Evolutionary conservation across 1,140 invertebrate species (phyloP), one percentile per base, ranked within the genome.

Genomic region (Coptotermes formosanus): DNA sequence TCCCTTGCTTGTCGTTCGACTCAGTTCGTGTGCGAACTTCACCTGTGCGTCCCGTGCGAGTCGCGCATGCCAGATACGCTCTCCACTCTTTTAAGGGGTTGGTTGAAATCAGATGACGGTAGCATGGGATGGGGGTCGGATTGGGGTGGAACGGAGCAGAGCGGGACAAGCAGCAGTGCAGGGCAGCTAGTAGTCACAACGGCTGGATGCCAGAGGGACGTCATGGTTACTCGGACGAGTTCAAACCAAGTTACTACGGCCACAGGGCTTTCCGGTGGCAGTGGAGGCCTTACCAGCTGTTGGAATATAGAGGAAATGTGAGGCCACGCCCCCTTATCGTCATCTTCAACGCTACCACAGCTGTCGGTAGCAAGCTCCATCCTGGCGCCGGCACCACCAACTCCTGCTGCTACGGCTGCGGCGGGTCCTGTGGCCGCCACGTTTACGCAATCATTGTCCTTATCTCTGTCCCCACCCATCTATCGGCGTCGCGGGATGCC

Each of bases 121-220:
- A 52, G 88, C 87, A 87, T 86, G 85, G 88, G 85, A 88, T 75
- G 64, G 88, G 89, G 89, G 88, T 89, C 38, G 82, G 43, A 38
- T 43, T 64, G 84, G 45, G 32, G 89, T 86, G 52, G 89, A 83
- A 48, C 89, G 88, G 85, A 89, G 91, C 90, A 90, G 90, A 92
- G 91, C 19, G 19, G 52, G 16, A 21, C 52, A 21, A 16, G 52
- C 52, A 55, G 16, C 14, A 48, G 45, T 7, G 45, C 45, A 48
- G 45, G 89, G 89, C 87, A 88, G 88, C 88, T 87, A 89, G 89
- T 89, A 89, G 89, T 43, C n/a, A 89, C 89, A 88, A 88, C 88
- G 89, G 89, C 89, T 88, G 88, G 86, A 86, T 89, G 88, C 88
- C 89, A 87, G 81, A 55, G 83, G 45, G 82, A 85, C 64, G 69